Percentiles rank a stretch among this genome's conserved stretches.
phyloP scores from a whole-genome alignment of 2,797 vertebrate genomes.

The Anas acuta region DNA sequence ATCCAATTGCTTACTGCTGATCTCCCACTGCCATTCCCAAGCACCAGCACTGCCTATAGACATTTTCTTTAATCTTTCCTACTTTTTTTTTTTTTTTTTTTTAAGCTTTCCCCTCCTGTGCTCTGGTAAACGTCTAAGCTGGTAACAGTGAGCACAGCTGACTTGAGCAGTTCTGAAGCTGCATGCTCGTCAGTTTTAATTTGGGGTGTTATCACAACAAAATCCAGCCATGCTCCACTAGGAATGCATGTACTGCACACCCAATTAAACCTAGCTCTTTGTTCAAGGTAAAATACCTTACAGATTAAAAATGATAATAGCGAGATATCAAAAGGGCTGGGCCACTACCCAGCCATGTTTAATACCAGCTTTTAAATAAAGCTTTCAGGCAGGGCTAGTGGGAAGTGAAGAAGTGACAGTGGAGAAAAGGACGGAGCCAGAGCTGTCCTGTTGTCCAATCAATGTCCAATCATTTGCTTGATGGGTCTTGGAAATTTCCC shows the following conservation, averaged over 20 bases:
- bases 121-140: constrained; percentile 12
- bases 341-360: not conserved
- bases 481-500: not conserved
- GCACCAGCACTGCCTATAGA: not conserved
- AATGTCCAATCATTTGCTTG: not conserved
- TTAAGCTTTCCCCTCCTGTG: not conserved
- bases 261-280: not conserved
- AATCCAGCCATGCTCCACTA: not conserved
- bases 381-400: fast-evolving
- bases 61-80: not conserved
- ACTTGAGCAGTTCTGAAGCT: constrained; percentile 4
- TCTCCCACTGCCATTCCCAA: not conserved
- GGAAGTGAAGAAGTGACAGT: not conserved
- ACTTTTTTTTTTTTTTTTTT: not conserved
- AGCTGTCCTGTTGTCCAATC: not conserved
- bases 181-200: constrained; percentile 39
- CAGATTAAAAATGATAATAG: not conserved
- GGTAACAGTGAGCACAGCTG: not conserved
- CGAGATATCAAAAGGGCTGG: not conserved
- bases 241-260: not conserved
- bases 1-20: not conserved
- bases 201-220: constrained; percentile 32
- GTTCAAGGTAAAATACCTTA: constrained; percentile 9
- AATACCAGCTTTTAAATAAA: not conserved
- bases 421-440: not conserved